Conservation (phyloP, 2,113 vertebrate genomes). For the Connochaetes taurinus region DNA sequence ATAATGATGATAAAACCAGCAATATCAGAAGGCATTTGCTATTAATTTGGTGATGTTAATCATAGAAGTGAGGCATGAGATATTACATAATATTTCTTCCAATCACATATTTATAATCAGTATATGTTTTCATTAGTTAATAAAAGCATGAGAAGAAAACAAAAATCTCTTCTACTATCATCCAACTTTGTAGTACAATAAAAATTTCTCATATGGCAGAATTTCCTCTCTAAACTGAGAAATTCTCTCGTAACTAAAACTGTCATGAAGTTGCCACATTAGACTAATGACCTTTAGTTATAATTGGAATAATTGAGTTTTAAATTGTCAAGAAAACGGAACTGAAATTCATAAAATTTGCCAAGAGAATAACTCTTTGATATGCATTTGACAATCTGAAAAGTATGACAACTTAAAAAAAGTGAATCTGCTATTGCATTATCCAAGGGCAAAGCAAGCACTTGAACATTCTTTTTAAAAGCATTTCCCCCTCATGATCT, state of each 20-base stretch:
- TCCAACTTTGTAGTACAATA: neutral
- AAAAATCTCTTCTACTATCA: neutral
- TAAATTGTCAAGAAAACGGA: slow-evolving; percentile 63
- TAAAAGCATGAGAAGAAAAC: slow-evolving; percentile 9
- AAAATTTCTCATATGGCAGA: slow-evolving; percentile 19
- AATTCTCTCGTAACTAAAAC: slow-evolving; percentile 42
- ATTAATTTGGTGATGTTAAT: slow-evolving; percentile 17
- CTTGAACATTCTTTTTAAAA: slow-evolving; percentile 27
- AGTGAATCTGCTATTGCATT: neutral
- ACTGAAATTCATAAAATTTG: slow-evolving; percentile 58
- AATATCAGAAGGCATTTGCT: neutral
- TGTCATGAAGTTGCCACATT: slow-evolving; percentile 35
- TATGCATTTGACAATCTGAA: slow-evolving; percentile 65
- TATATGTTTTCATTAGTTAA: slow-evolving; percentile 24
- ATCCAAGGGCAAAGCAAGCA: slow-evolving; percentile 22
- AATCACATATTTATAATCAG: neutral
- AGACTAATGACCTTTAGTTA: slow-evolving; percentile 66
- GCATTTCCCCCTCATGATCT: neutral
- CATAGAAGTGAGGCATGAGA: neutral
- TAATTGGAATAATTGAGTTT: slow-evolving; percentile 63
- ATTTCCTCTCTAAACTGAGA: slow-evolving; percentile 40
- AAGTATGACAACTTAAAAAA: slow-evolving; percentile 50
- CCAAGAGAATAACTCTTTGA: slow-evolving; percentile 57
- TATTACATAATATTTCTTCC: neutral
- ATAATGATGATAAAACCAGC: neutral